A percentile compares a stretch with the other conserved stretches of the same genome.
phyloP scores from a whole-genome alignment of 2,888 invertebrate species.

The Brachylomia viminalis region DNA sequence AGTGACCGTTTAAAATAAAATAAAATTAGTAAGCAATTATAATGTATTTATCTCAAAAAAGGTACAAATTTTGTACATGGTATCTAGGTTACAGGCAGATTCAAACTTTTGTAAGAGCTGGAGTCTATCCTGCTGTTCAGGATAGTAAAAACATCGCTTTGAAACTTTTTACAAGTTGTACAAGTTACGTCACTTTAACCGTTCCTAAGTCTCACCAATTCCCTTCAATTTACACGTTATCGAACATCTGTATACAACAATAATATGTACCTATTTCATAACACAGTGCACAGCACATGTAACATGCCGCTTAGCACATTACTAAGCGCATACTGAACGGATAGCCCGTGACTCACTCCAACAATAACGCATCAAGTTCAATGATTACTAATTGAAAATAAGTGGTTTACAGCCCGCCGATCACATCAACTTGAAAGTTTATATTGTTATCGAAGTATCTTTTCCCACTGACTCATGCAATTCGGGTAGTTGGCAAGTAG shows the following conservation, averaged over 20 bases:
- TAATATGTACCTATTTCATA: conserved; percentile 4
- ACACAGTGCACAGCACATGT: conserved; percentile 30
- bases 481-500: conserved; percentile 31
- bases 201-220: conserved; percentile 7
- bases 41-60: too few relatives aligned
- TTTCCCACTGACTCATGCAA: conserved; percentile 44
- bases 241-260: neutral
- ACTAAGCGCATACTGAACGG: conserved; percentile 45
- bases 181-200: neutral
- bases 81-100: too few relatives aligned
- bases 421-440: conserved; percentile 39
- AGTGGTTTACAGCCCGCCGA: conserved; percentile 48
- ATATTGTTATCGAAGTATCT: conserved; percentile 31
- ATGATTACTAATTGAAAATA: conserved; percentile 57
- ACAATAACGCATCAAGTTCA: conserved; percentile 54
- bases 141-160: too few relatives aligned
- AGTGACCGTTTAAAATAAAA: too few relatives aligned
- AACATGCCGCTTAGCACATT: conserved; percentile 27
- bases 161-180: neutral
- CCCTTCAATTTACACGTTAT: neutral
- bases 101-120: too few relatives aligned
- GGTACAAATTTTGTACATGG: too few relatives aligned
- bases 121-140: too few relatives aligned
- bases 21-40: too few relatives aligned
- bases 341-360: conserved; percentile 52